Conservation (phyloP, 2,113 vertebrate species). For the Zapus hudsonius region DNA sequence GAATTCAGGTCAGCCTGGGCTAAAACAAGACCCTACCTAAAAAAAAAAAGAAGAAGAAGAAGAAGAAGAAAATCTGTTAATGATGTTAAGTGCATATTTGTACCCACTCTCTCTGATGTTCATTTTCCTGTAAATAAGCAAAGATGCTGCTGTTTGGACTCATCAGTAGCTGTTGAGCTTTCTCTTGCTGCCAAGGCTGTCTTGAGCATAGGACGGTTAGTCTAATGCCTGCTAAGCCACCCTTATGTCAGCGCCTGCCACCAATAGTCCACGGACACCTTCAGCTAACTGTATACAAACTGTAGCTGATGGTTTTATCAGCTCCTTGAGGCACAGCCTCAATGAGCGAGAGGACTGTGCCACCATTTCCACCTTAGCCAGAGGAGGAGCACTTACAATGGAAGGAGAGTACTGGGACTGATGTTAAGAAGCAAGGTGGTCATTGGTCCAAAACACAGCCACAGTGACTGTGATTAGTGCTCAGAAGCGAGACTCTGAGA, state of each 20-base stretch:
- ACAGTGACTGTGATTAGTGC: neutral
- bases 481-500: neutral
- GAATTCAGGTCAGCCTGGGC: too few relatives aligned
- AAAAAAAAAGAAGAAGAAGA: too few relatives aligned
- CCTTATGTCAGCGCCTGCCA: neutral
- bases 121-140: neutral
- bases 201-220: neutral
- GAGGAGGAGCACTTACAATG: neutral
- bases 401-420: neutral
- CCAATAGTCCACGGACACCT: neutral
- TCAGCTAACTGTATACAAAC: neutral
- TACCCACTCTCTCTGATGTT: neutral
- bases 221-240: neutral
- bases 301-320: neutral
- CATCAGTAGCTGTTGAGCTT: neutral
- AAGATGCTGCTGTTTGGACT: neutral
- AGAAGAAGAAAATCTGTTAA: neutral
- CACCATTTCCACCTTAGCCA: neutral
- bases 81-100: neutral
- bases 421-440: neutral
- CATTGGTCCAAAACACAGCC: neutral
- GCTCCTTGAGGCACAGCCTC: neutral
- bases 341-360: neutral
- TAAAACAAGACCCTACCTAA: too few relatives aligned
- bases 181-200: neutral